These are phyloP conservation scores for Pecten maximus DNA, from an alignment of 2,888 invertebrate genomes.

Conservation along the genomic window DNA sequence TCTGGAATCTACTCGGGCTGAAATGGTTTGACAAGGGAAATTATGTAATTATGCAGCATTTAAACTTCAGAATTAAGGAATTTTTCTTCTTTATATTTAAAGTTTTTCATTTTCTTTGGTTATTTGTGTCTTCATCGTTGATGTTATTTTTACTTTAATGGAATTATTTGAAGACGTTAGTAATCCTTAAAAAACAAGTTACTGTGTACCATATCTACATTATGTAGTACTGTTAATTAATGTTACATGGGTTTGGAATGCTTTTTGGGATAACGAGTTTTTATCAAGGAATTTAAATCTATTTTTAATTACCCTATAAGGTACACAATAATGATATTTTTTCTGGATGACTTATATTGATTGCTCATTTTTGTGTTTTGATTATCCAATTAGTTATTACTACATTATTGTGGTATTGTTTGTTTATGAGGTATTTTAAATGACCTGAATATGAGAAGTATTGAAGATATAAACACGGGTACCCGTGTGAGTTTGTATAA, in stretches of 20 bases:
- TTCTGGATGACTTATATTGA: neutral
- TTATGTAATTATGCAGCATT: neutral
- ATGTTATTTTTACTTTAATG: neutral
- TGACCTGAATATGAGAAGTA: neutral
- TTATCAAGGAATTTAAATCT: neutral
- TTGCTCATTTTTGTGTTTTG: neutral
- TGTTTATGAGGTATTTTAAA: neutral
- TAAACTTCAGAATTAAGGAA: neutral
- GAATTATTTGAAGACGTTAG: neutral
- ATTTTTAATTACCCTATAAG: neutral
- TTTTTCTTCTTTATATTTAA: neutral
- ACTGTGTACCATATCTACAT: too few relatives aligned
- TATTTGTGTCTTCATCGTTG: neutral
- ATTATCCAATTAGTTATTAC: neutral
- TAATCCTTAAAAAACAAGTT: neutral
- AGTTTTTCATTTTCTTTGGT: neutral
- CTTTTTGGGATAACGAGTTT: neutral
- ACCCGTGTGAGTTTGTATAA: slow-evolving; percentile 10
- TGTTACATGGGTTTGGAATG: neutral
- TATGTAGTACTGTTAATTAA: too few relatives aligned
- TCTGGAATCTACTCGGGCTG: too few relatives aligned
- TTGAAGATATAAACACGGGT: neutral
- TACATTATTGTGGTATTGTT: neutral
- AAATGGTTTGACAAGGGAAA: neutral
- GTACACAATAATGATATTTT: neutral